Evolutionary conservation across 2,113 vertebrate species (phyloP).

Genomic region (Saguinus imperator): DNA sequence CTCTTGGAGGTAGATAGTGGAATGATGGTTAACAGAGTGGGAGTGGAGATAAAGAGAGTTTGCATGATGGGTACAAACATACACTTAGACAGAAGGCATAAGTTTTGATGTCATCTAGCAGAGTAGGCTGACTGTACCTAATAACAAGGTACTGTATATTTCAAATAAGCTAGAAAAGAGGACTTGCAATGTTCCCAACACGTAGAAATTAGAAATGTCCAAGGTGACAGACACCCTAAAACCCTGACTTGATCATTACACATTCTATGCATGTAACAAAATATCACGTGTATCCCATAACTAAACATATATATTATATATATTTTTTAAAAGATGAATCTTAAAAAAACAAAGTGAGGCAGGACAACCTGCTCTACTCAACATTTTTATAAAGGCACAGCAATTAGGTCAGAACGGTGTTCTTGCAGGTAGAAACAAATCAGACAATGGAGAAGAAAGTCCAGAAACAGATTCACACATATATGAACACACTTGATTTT

Average conservation of each 20-base stretch:
- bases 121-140: background rate
- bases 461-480: background rate
- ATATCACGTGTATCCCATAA: background rate
- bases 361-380: background rate
- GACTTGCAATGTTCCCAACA: background rate
- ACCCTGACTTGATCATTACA: background rate
- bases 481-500: background rate
- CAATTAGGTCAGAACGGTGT: background rate
- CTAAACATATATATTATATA: background rate
- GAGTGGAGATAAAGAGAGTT: background rate
- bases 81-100: background rate
- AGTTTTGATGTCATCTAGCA: background rate
- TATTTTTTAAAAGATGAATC: background rate
- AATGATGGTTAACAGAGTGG: background rate
- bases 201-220: background rate
- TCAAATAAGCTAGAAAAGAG: background rate
- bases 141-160: background rate
- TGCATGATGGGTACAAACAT: background rate
- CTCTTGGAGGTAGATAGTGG: background rate
- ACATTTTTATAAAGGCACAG: background rate
- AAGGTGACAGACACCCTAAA: background rate
- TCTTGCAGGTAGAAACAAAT: background rate
- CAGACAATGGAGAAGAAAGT: fast-evolving
- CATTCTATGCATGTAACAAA: background rate
- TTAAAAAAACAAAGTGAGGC: background rate